A percentile compares a stretch with the other conserved stretches of the same genome.
Conservation (phyloP, 1,140 invertebrate genomes). For the Megalopta genalis region DNA sequence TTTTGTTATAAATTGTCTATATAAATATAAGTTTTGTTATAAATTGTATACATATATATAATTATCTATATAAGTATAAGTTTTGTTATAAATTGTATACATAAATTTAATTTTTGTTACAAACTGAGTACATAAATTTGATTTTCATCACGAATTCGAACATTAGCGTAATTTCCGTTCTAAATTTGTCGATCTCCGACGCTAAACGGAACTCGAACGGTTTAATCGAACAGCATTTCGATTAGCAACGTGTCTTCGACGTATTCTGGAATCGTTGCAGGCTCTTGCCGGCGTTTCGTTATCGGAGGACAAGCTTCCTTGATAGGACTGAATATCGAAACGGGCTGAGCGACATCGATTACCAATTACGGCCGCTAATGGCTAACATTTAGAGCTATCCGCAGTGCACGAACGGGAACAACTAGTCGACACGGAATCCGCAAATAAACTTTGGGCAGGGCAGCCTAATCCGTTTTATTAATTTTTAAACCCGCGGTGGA, state of each 20-base stretch:
- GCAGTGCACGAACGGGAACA: constrained; percentile 48
- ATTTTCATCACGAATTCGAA: too few species aligned
- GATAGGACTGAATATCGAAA: constrained; percentile 61
- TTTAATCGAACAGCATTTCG: too few species aligned
- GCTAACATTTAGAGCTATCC: constrained; percentile 52
- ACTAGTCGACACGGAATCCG: constrained; percentile 55
- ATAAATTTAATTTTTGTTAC: too few species aligned
- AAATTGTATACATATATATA: too few species aligned
- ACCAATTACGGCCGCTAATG: constrained; percentile 49
- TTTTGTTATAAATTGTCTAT: too few species aligned
- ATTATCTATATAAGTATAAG: too few species aligned
- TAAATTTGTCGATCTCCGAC: too few species aligned
- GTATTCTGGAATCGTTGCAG: background rate
- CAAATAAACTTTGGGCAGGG: constrained; percentile 48
- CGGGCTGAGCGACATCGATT: constrained; percentile 59
- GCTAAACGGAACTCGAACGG: too few species aligned
- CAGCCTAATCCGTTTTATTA: constrained; percentile 27
- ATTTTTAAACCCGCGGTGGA: constrained; percentile 2
- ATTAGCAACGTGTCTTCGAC: background rate
- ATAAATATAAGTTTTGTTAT: too few species aligned
- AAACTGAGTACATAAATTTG: too few species aligned
- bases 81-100: background rate
- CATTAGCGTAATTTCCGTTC: too few species aligned
- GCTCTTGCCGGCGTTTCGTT: constrained; percentile 5
- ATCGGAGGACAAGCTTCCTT: constrained; percentile 30